Percentiles rank a stretch among this genome's conserved stretches.
phyloP scores from a whole-genome alignment of 2,113 vertebrate species.

The Balaeniceps rex region DNA sequence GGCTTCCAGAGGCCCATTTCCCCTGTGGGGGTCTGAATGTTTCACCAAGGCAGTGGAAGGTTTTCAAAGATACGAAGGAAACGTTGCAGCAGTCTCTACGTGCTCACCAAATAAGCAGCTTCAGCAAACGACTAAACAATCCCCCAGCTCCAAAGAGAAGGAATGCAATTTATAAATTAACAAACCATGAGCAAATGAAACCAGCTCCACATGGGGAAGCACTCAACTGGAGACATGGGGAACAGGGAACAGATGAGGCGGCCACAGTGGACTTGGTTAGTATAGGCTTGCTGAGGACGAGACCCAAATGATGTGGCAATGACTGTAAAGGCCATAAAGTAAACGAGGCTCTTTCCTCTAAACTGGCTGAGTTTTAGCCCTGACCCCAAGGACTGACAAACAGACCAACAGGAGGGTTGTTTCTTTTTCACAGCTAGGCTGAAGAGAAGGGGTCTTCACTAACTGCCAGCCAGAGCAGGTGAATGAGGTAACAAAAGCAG shows the following conservation, averaged over 20 bases:
- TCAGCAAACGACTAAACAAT: neutral
- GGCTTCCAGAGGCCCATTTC: neutral
- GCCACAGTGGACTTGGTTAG: neutral
- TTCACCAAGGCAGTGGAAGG: neutral
- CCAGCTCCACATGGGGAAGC: neutral
- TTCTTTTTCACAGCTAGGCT: neutral
- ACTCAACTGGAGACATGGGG: rapidly evolving
- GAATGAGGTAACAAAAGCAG: neutral
- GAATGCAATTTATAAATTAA: neutral
- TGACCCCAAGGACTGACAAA: neutral
- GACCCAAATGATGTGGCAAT: neutral
- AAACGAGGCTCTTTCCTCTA: neutral
- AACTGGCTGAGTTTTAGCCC: neutral
- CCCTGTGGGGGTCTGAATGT: neutral
- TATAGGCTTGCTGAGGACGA: neutral
- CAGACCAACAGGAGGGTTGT: neutral
- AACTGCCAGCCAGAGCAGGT: neutral
- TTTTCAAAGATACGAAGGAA: neutral
- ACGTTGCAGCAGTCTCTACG: neutral
- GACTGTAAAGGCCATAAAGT: neutral
- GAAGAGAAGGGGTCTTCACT: neutral
- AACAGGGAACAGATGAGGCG: neutral
- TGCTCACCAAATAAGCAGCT: neutral
- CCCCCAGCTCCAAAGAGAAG: neutral
- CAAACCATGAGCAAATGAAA: neutral